Conservation (phyloP, 2,113 vertebrate genomes). For the Podocnemis expansa region DNA sequence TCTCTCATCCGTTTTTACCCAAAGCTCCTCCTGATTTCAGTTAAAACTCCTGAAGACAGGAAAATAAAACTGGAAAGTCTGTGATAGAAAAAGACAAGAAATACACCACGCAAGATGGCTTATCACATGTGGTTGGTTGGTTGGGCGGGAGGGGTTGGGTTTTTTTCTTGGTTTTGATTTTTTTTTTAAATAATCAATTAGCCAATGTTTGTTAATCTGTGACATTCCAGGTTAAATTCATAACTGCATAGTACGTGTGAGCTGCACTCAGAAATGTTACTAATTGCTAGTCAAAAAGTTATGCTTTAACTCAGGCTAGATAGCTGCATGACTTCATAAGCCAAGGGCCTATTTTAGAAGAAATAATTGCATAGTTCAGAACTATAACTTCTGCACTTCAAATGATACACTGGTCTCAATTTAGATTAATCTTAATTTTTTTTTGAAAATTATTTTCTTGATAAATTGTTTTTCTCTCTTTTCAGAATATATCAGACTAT, state of each 20-base stretch:
- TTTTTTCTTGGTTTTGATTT: too few relatives aligned
- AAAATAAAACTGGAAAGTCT: neutral
- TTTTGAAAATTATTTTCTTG: neutral
- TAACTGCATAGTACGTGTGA: neutral
- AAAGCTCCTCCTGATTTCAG: neutral
- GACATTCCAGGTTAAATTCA: constrained; percentile 35
- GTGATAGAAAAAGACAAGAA: neutral
- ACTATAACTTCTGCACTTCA: neutral
- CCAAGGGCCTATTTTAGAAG: neutral
- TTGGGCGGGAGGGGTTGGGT: too few relatives aligned
- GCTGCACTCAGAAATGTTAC: constrained; percentile 33
- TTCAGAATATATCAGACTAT: constrained; percentile 78
- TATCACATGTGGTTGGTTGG: neutral
- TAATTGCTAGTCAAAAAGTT: constrained; percentile 47
- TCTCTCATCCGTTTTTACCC: neutral
- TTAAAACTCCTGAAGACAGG: neutral
- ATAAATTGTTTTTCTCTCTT: constrained; percentile 29
- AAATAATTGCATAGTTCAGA: neutral
- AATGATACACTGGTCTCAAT: neutral
- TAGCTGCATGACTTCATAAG: neutral
- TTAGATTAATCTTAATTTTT: neutral
- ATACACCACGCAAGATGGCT: neutral
- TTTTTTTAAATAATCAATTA: constrained; percentile 59
- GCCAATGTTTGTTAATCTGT: constrained; percentile 32
- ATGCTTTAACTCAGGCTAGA: constrained; percentile 60